Percentiles rank a stretch among this genome's conserved stretches.
phyloP scores from a whole-genome alignment of 2,113 vertebrate species.

The Regulus satrapa region DNA sequence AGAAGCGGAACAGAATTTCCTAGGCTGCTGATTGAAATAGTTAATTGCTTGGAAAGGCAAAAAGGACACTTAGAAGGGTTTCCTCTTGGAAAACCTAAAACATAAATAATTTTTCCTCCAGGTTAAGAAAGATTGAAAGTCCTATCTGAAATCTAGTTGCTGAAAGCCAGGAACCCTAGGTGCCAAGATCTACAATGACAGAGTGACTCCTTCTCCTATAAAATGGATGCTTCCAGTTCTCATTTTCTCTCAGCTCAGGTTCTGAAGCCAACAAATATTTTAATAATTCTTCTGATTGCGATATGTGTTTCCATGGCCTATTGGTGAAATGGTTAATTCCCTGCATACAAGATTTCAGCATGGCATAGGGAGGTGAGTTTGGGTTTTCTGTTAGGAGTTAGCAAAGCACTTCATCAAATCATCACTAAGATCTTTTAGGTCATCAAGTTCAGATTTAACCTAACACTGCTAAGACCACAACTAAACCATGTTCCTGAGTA shows the following conservation, averaged over 20 bases:
- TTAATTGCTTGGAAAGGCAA: not conserved
- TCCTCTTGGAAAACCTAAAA: not conserved
- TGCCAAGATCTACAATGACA: not conserved
- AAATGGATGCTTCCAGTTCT: not conserved
- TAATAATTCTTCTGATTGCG: not conserved
- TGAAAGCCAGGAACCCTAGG: not conserved
- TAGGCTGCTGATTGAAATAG: not conserved
- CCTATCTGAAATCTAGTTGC: not conserved
- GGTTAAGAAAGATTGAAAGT: not conserved
- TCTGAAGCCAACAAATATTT: not conserved
- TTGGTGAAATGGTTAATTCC: not conserved
- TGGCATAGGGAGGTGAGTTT: rapidly evolving
- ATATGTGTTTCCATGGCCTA: not conserved
- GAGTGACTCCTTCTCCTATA: not conserved
- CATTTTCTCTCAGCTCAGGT: not conserved
- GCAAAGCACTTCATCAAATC: not conserved
- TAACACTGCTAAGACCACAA: not conserved
- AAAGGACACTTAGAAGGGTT: not conserved
- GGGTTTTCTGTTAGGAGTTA: not conserved
- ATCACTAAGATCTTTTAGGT: not conserved
- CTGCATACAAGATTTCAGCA: not conserved
- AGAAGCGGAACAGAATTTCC: not conserved
- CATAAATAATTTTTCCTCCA: not conserved
- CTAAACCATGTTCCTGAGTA: not conserved
- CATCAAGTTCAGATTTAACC: not conserved